Evolutionary conservation across 1,140 invertebrate species (phyloP).

Genomic region (Philopotamus ludificatus): DNA sequence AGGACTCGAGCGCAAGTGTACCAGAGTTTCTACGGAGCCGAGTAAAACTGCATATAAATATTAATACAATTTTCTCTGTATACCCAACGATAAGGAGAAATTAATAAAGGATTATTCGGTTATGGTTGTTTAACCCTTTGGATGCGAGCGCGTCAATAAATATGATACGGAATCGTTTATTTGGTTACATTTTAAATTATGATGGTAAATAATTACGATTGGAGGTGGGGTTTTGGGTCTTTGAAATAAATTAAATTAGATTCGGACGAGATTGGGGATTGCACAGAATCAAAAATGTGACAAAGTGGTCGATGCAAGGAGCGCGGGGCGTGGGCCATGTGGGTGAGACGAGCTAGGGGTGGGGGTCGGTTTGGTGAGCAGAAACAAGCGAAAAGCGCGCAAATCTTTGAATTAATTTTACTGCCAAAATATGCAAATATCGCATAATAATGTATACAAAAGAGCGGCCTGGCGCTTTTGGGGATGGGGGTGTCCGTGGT

Average conservation of each 20-base stretch:
- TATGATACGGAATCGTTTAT: too few relatives aligned
- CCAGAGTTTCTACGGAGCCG: background rate
- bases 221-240: too few relatives aligned
- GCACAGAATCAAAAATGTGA: constrained; percentile 26
- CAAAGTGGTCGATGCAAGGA: constrained; percentile 3
- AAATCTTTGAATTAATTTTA: constrained; percentile 61
- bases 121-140: too few relatives aligned
- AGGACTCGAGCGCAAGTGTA: constrained; percentile 4
- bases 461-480: constrained; percentile 23
- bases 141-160: too few relatives aligned
- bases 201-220: too few relatives aligned
- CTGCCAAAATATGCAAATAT: constrained; percentile 58
- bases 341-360: background rate
- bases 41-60: too few relatives aligned
- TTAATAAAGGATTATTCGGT: too few relatives aligned
- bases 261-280: constrained; percentile 8
- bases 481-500: constrained; percentile 14
- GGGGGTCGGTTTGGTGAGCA: constrained; percentile 9
- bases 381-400: constrained; percentile 43
- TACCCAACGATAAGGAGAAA: too few relatives aligned
- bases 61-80: too few relatives aligned
- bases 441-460: constrained; percentile 50
- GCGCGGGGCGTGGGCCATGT: background rate
- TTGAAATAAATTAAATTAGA: background rate
- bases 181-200: too few relatives aligned